Conservation (phyloP, 2,888 invertebrate species). For the Dolichopus griseipennis region DNA sequence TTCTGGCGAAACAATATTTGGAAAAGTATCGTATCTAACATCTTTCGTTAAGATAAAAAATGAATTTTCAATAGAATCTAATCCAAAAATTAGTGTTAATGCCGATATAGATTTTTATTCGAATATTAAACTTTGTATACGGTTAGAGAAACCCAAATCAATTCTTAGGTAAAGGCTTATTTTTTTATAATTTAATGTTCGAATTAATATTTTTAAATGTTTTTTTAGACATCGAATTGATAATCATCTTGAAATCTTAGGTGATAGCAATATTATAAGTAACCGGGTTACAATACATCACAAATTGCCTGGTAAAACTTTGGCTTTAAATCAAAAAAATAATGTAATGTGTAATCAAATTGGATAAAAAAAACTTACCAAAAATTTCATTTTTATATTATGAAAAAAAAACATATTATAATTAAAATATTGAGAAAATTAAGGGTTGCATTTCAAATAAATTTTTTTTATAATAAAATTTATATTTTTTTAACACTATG, state of each 20-base stretch:
- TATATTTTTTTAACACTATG: too few relatives aligned
- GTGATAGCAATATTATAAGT: conserved; percentile 11
- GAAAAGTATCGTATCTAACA: conserved; percentile 54
- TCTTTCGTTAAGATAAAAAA: conserved; percentile 57
- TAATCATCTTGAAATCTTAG: conserved; percentile 57
- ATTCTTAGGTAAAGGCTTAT: conserved; percentile 47
- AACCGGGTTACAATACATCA: conserved; percentile 42
- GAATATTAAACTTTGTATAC: conserved; percentile 65
- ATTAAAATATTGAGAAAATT: too few relatives aligned
- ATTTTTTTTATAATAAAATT: neutral
- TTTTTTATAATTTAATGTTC: too few relatives aligned
- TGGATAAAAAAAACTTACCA: neutral
- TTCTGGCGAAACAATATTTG: conserved; percentile 58
- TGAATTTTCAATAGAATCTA: conserved; percentile 55
- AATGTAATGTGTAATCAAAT: conserved; percentile 63
- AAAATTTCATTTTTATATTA: neutral
- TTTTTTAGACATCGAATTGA: conserved; percentile 54
- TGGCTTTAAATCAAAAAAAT: conserved; percentile 67
- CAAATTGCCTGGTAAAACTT: conserved; percentile 58
- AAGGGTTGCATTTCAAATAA: neutral
- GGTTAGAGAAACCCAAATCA: conserved; percentile 60
- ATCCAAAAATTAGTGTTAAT: conserved; percentile 59
- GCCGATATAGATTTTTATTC: conserved; percentile 71
- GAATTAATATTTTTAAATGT: conserved; percentile 9
- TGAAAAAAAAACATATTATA: too few relatives aligned